Evolutionary conservation across 2,113 vertebrate species (phyloP).

Genomic region (Leptobrachium leishanense): DNA sequence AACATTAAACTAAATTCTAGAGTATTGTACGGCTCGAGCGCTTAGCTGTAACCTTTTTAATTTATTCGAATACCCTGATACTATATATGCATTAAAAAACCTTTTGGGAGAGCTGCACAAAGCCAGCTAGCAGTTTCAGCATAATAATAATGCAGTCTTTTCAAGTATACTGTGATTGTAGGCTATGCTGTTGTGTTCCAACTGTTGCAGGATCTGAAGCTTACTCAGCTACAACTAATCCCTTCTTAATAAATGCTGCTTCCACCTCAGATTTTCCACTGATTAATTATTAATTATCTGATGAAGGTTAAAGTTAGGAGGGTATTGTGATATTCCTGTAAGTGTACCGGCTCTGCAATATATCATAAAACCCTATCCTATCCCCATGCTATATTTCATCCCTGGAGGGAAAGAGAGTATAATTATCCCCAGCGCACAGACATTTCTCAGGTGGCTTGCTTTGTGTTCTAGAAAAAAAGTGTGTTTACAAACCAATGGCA

Average conservation of each 20-base stretch:
- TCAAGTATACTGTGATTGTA: neutral
- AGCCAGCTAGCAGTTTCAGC: too few species aligned
- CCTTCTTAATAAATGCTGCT: neutral
- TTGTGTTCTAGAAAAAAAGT: conserved; percentile 10
- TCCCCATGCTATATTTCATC: neutral
- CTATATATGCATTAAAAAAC: too few species aligned
- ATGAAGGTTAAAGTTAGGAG: neutral
- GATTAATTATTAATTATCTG: neutral
- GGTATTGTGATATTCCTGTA: neutral
- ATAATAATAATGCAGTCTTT: too few species aligned
- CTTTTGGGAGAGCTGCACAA: too few species aligned
- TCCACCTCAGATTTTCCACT: neutral
- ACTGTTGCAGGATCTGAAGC: neutral
- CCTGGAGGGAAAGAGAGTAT: conserved; percentile 7
- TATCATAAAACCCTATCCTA: neutral
- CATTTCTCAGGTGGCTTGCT: neutral
- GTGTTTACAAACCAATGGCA: conserved; percentile 3
- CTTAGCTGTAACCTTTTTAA: too few species aligned
- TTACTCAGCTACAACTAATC: neutral
- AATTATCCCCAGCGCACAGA: conserved; percentile 6
- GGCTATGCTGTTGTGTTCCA: too few species aligned
- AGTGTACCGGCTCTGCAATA: neutral
- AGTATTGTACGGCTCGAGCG: too few species aligned
- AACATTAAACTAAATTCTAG: too few species aligned
- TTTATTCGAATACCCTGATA: too few species aligned